phyloP scores from a whole-genome alignment of 1,140 invertebrate species.

The Pemphigus obesinymphae region DNA sequence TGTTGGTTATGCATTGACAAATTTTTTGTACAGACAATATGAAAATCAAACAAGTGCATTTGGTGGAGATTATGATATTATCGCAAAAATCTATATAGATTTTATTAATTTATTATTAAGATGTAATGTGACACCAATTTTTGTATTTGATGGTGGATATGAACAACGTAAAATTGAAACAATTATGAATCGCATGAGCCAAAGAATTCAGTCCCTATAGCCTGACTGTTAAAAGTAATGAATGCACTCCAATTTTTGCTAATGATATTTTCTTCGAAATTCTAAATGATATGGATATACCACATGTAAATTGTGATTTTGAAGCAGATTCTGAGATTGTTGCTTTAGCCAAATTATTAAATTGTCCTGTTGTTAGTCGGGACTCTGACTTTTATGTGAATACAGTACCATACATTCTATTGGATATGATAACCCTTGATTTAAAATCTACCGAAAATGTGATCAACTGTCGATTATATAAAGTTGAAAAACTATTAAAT shows the following conservation, averaged over 20 bases:
- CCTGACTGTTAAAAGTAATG: conserved; percentile 1
- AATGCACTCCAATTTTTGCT: conserved; percentile 64
- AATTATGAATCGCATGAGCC: conserved; percentile 58
- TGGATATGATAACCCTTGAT: conserved; percentile 59
- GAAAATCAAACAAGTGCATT: conserved; percentile 64
- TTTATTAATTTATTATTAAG: conserved; percentile 68
- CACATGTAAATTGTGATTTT: conserved; percentile 67
- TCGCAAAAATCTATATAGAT: conserved; percentile 57
- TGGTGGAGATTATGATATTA: conserved; percentile 83
- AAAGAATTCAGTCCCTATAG: conserved; percentile 55
- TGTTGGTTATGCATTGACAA: conserved; percentile 74
- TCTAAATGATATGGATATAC: conserved; percentile 60
- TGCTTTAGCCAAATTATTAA: conserved; percentile 61
- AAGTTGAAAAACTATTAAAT: conserved; percentile 63
- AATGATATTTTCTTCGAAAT: conserved; percentile 68
- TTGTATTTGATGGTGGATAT: conserved; percentile 78
- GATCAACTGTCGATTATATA: conserved; percentile 67
- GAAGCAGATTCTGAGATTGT: conserved; percentile 85
- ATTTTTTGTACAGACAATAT: conserved; percentile 63
- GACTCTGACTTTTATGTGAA: conserved; percentile 91
- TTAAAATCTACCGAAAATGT: conserved; percentile 43
- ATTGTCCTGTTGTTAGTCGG: conserved; percentile 79
- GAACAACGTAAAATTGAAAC: conserved; percentile 73
- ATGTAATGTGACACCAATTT: conserved; percentile 70
- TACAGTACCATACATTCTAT: conserved; percentile 74